Base-by-base conservation (phyloP, 2,797 vertebrate species). In the Prunella strophiata region DNA sequence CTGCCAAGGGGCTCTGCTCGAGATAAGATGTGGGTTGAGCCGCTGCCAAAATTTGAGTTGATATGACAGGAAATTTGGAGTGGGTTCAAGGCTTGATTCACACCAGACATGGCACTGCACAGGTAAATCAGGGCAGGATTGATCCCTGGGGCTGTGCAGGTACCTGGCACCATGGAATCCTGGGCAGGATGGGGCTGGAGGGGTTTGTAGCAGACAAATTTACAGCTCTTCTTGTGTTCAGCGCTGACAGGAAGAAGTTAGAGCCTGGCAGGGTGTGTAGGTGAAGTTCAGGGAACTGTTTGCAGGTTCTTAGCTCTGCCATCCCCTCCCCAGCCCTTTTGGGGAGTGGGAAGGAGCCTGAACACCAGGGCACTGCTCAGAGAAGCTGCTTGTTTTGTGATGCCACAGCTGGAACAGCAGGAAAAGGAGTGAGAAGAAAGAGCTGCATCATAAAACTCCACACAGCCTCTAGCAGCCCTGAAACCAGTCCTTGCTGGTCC, bases 1-100 rank as follows among this genome's bases (percentile, higher is more conserved):
- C 96, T 96, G 96, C 95, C 97, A 96, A 92, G 95, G 95, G 96
- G 94, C 94, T 43, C 82, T 77, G 90, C 96, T 97, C 81, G 5
- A 95, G 96, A 92, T 96, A 95, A 97, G 96, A 95, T 88, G 89
- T 25, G 86, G 93, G 40, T 90, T 95, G 95, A 96, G 94, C 91
- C 10, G 26, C 85, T 96, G 95, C 96, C 96, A 96, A 88, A 94
- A 58, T 54, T 67, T 7, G 85, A 88, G 89, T 91, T 72, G 94
- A 97, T 95, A 72, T 40, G 95, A 96, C 88, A 57, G 54, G 94
- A 36, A 85, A 50, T 82, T 89, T 94, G 97, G 96, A 96, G 88
- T 54, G 3, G 52, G 25, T 90, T 95, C 96, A 95, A 61, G 89
- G 74, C 54, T 65, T 21, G 80, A 51, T 89, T 86, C 57, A 4